phyloP scores from a whole-genome alignment of 2,888 invertebrate species.

The Ryuthela nishihirai region DNA sequence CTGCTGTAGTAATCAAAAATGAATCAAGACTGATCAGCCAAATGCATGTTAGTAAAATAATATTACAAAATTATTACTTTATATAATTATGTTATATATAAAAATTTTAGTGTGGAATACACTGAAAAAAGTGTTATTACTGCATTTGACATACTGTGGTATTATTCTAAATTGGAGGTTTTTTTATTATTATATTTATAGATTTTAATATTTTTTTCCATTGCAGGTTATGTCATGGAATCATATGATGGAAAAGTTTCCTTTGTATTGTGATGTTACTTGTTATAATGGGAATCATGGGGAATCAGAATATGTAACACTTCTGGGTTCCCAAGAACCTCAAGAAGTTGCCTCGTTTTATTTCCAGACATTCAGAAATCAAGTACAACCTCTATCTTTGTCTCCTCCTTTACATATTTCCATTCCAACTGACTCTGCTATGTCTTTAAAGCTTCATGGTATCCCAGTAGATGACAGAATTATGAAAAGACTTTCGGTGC shows the following conservation, averaged over 20 bases:
- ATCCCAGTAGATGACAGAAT: slow-evolving; percentile 1
- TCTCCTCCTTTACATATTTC: slow-evolving; percentile 12
- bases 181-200: too few species aligned
- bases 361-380: not conserved
- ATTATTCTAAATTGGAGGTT: too few species aligned
- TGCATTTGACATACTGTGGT: too few species aligned
- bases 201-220: not conserved
- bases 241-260: slow-evolving; percentile 12
- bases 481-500: slow-evolving; percentile 1
- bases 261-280: slow-evolving; percentile 22
- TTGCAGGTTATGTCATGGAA: slow-evolving; percentile 26
- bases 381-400: slow-evolving; percentile 22
- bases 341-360: slow-evolving; percentile 11
- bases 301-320: slow-evolving; percentile 1
- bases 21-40: too few species aligned
- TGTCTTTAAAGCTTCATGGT: slow-evolving; percentile 16
- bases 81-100: too few species aligned
- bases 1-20: too few species aligned
- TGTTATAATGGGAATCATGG: not conserved
- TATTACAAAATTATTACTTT: too few species aligned
- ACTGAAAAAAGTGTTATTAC: too few species aligned
- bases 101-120: too few species aligned
- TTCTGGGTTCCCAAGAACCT: slow-evolving; percentile 19
- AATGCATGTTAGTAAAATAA: too few species aligned
- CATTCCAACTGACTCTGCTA: slow-evolving; percentile 9